These are phyloP conservation scores for Augochlora pura DNA, from an alignment of 1,140 invertebrate genomes.

Conservation along the genomic window DNA sequence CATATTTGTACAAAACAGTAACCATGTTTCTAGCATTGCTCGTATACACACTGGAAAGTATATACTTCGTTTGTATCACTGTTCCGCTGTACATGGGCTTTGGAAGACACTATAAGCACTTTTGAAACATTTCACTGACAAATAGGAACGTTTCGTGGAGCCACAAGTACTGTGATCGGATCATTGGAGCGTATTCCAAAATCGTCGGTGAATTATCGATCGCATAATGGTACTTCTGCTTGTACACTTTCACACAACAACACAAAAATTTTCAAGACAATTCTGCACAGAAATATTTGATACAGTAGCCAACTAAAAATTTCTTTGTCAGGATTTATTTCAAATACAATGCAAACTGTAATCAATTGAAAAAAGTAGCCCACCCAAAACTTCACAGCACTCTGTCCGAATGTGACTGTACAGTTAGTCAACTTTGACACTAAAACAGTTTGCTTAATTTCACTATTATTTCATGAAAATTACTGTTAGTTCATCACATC, in stretches of 20 bases:
- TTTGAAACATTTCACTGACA: slow-evolving; percentile 32
- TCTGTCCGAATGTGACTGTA: slow-evolving; percentile 28
- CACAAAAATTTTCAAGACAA: neutral
- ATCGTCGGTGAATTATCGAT: slow-evolving; percentile 59
- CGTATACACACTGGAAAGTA: slow-evolving; percentile 17
- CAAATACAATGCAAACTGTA: slow-evolving; percentile 21
- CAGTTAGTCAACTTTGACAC: slow-evolving; percentile 25
- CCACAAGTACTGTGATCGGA: slow-evolving; percentile 19
- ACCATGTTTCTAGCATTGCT: slow-evolving; percentile 31
- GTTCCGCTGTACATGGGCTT: neutral
- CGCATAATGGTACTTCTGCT: slow-evolving; percentile 47
- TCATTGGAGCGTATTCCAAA: slow-evolving; percentile 40
- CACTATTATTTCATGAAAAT: slow-evolving; percentile 1
- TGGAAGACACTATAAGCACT: slow-evolving; percentile 33
- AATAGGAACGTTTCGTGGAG: neutral
- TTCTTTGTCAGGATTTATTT: slow-evolving; percentile 8
- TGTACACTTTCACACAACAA: slow-evolving; percentile 24
- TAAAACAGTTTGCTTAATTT: slow-evolving; percentile 15
- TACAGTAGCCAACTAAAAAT: neutral
- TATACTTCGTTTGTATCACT: slow-evolving; percentile 21
- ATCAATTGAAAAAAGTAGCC: slow-evolving; percentile 35
- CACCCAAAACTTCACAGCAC: slow-evolving; percentile 31
- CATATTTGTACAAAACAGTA: slow-evolving; percentile 23
- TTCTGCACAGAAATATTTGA: neutral
- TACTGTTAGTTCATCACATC: slow-evolving; percentile 7